Base-by-base conservation (phyloP, 2,797 vertebrate genomes). In the Novumbra hubbsi region DNA sequence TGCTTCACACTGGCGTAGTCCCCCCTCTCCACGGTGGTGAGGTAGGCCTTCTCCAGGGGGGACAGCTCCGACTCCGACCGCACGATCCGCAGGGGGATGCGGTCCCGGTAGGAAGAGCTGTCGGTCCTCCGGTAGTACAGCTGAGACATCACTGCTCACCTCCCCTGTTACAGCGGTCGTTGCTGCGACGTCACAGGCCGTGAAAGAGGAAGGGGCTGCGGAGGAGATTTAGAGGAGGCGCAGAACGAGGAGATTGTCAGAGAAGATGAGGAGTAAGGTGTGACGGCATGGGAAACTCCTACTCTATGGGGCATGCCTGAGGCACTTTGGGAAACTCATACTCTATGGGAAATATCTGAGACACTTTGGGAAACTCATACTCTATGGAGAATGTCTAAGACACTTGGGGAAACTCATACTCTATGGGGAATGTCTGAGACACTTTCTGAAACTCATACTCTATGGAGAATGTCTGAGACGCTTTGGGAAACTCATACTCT, bases 11-110 rank as follows among this genome's bases (percentile, higher is more conserved):
- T 98, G 27, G 93, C 96, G 0, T 96, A 99, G 89, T 99, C 97
- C 27, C 98, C 98, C 84, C 97, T 99, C 81, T 99, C 98, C 87
- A 99, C 98, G 0, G 98, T 97, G 0, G 91, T 96, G 67, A 99
- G 90, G 83, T 99, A 99, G 85, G 95, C 92, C 83, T 99, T 99
- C 83, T 99, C 98, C 48, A 96, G 88, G 0, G 94, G 93, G 0
- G 97, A 99, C 78, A 99, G 95, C 90, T 98, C 97, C 0, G 97
- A 97, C 87, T 99, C 98, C 0, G 98, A 92, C 83, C 98, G 93
- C n/a, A 99, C 97, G n/a, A 99, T 98, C 74, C 96, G 95, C 81
- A 99, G 94, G 34, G 98, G 97, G 85, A 99, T 99, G 73, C 98
- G 96, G 88, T 99, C 97, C 91, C 95, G 92, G 90, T 96, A 98